Conservation (phyloP, 1,140 invertebrate species). For the Eriosoma lanigerum region DNA sequence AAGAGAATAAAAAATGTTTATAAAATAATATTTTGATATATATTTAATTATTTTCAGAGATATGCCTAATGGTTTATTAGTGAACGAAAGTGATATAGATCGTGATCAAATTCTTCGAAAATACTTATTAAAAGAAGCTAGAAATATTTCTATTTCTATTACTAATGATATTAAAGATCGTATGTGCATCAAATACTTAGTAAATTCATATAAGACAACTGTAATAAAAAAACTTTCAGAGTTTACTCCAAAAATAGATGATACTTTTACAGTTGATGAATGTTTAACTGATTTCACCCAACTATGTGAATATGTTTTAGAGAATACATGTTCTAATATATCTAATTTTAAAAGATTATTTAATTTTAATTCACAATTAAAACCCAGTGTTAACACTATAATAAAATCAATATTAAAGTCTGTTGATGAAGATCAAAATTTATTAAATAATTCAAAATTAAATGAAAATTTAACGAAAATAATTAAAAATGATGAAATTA, state of each 20-base stretch:
- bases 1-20: too few relatives aligned
- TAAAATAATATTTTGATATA: too few relatives aligned
- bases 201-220: background rate
- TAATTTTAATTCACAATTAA: constrained; percentile 3
- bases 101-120: constrained; percentile 2
- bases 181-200: background rate
- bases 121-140: constrained; percentile 38
- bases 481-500: background rate
- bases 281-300: background rate
- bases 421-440: background rate
- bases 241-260: background rate
- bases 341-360: constrained; percentile 17
- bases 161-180: background rate
- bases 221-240: background rate
- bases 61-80: constrained; percentile 13
- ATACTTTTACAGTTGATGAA: background rate
- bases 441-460: background rate
- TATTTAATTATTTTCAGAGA: constrained; percentile 23
- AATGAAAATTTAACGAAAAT: background rate
- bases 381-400: background rate
- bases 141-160: background rate
- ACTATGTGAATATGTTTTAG: constrained; percentile 9
- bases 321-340: constrained; percentile 25
- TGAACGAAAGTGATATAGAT: constrained; percentile 6
- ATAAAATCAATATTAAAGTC: constrained; percentile 10